Percentiles rank a stretch among this genome's conserved stretches.
These are phyloP conservation scores for Ibycter americanus DNA, from an alignment of 2,797 vertebrate genomes.

Conservation along the genomic window DNA sequence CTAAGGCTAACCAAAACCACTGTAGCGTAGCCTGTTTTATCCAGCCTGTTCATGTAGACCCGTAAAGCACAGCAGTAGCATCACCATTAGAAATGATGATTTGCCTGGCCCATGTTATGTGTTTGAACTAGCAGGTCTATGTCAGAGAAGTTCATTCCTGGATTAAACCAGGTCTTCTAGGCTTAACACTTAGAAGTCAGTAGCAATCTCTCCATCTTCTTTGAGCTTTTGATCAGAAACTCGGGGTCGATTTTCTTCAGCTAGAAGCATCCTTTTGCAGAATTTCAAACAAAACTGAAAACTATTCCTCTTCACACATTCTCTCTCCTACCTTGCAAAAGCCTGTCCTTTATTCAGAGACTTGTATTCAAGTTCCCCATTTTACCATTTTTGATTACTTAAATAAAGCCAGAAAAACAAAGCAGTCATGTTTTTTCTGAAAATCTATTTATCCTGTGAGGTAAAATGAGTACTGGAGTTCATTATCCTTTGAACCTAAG, in stretches of 20 bases:
- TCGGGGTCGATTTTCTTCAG: background rate
- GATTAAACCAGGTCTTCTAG: background rate
- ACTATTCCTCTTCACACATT: background rate
- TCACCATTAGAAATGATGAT: background rate
- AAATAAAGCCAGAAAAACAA: background rate
- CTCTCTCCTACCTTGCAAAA: background rate
- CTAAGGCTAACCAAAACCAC: background rate
- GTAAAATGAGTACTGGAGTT: background rate
- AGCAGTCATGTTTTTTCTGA: background rate
- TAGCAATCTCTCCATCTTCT: background rate
- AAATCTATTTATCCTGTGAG: background rate
- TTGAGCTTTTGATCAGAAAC: constrained; percentile 5
- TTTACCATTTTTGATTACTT: background rate
- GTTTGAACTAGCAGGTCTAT: background rate
- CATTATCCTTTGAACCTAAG: background rate
- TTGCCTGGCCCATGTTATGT: background rate
- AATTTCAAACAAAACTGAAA: background rate
- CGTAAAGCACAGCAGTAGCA: fast-evolving
- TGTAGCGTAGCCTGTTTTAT: background rate
- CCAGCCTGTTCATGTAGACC: background rate
- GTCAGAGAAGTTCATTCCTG: background rate
- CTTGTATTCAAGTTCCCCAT: background rate
- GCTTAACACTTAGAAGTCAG: background rate
- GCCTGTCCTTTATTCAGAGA: background rate
- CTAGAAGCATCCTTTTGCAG: background rate